Conservation (phyloP, 2,113 vertebrate genomes). For the Scolopax mira region DNA sequence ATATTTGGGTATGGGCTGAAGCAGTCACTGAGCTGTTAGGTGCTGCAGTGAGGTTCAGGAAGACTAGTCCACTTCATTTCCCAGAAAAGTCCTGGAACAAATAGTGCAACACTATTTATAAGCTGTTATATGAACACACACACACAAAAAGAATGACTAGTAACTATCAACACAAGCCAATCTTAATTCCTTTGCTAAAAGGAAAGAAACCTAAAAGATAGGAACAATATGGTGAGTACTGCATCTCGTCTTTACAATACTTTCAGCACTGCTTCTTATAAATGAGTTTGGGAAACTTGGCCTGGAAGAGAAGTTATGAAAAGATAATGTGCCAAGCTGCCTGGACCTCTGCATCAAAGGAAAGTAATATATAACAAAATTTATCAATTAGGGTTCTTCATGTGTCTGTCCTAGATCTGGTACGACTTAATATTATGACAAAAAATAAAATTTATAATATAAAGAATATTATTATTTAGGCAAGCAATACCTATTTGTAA, state of each 20-base stretch:
- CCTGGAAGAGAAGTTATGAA: not conserved
- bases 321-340: not conserved
- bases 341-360: not conserved
- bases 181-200: not conserved
- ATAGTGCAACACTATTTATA: not conserved
- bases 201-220: not conserved
- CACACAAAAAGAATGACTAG: not conserved
- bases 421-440: not conserved
- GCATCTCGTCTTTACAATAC: not conserved
- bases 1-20: not conserved
- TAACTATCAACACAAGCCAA: not conserved
- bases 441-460: not conserved
- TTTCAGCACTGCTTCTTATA: not conserved
- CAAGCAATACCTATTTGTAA: not conserved
- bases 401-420: not conserved
- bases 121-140: not conserved
- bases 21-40: not conserved
- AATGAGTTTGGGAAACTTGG: not conserved
- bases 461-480: not conserved
- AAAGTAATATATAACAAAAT: not conserved
- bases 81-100: not conserved
- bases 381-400: not conserved
- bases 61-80: not conserved
- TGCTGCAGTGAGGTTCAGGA: not conserved
- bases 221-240: not conserved